A percentile compares a stretch with the other conserved stretches of the same genome.
Evolutionary conservation across 2,797 vertebrate species (phyloP).

Genomic region (Hypotaenidia philippensis): DNA sequence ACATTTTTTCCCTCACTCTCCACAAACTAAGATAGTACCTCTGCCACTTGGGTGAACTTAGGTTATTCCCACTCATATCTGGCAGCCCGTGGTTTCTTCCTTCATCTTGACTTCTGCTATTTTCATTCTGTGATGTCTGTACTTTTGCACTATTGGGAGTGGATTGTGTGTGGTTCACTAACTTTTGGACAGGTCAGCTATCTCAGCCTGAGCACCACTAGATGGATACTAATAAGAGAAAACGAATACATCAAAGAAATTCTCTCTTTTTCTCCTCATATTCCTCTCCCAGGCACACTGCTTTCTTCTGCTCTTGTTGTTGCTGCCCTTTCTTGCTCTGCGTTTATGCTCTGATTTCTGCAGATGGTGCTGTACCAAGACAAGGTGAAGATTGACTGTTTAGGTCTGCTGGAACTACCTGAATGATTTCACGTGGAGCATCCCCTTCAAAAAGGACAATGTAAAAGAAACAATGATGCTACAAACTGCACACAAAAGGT

Average conservation of each 20-base stretch:
- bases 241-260: conserved; percentile 75
- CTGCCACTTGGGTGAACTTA: conserved; percentile 73
- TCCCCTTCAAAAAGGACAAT: neutral
- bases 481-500: neutral
- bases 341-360: conserved; percentile 56
- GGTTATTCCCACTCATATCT: conserved; percentile 72
- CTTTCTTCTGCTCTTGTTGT: conserved; percentile 74
- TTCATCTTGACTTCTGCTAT: conserved; percentile 78
- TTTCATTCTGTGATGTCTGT: conserved; percentile 74
- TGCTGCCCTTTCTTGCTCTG: conserved; percentile 63
- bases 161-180: conserved; percentile 77
- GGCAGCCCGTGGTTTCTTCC: conserved; percentile 61
- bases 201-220: conserved; percentile 75
- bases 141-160: conserved; percentile 73
- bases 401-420: conserved; percentile 29
- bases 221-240: conserved; percentile 78
- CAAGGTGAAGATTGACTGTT: conserved; percentile 45
- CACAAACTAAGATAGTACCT: conserved; percentile 63
- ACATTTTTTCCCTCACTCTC: conserved; percentile 55
- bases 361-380: conserved; percentile 56
- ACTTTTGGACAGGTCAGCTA: conserved; percentile 80
- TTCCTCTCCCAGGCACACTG: conserved; percentile 42
- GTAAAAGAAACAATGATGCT: neutral
- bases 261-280: conserved; percentile 69
- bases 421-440: neutral